Evolutionary conservation across 37 sponge, comb jelly and placozoan species (phyloP).

Genomic region (Spongilla lacustris): DNA sequence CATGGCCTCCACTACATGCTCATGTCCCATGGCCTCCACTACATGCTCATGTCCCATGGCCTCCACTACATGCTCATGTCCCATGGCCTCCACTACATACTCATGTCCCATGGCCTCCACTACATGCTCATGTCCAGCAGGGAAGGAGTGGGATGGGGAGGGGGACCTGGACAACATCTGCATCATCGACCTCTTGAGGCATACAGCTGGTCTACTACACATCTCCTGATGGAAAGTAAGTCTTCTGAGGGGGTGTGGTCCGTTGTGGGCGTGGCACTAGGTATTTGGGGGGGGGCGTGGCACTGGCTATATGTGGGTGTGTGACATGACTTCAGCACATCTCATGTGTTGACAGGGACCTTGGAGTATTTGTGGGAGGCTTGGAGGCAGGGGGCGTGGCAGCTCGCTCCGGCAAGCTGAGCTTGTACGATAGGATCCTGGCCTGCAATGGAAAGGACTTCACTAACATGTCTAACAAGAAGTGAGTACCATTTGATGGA

Average conservation of each 20-base stretch:
- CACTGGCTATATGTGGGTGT: too few species aligned
- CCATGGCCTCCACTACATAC: too few species aligned
- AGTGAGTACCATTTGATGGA: background rate
- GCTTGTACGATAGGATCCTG: constrained; percentile 58
- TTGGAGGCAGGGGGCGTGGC: constrained; percentile 67
- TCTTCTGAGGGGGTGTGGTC: background rate
- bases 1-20: too few species aligned
- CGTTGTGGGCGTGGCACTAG: background rate
- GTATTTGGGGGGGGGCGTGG: too few species aligned
- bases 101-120: too few species aligned
- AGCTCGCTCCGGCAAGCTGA: constrained; percentile 38
- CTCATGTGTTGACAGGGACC: constrained; percentile 46
- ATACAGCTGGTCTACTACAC: constrained; percentile 41
- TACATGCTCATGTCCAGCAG: background rate
- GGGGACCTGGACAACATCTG: constrained; percentile 55
- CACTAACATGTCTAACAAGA: background rate
- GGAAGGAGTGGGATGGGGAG: constrained; percentile 37
- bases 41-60: too few species aligned
- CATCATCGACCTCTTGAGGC: constrained; percentile 68
- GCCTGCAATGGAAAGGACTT: constrained; percentile 69
- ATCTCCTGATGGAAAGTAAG: constrained; percentile 58
- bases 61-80: too few species aligned
- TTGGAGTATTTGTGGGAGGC: constrained; percentile 60
- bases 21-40: too few species aligned
- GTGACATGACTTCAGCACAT: background rate